Conservation (phyloP, 2,888 invertebrate species). For the Sesia apiformis region DNA sequence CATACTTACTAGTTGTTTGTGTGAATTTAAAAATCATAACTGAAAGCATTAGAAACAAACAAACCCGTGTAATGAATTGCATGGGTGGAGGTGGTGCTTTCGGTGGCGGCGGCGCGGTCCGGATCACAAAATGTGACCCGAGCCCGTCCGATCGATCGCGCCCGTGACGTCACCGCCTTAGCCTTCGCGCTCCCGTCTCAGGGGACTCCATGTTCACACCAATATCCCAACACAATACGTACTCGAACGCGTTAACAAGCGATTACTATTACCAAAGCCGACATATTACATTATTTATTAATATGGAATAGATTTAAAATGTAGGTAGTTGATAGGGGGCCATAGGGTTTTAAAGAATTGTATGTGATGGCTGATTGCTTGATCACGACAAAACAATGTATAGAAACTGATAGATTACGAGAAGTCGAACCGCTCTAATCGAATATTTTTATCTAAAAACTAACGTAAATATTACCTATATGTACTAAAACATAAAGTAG, state of each 20-base stretch:
- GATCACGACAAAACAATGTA: too few relatives aligned
- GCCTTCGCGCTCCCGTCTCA: constrained; percentile 39
- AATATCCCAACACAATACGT: neutral
- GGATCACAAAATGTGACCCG: constrained; percentile 13
- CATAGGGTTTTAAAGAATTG: neutral
- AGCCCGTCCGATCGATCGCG: constrained; percentile 40
- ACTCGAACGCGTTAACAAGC: neutral
- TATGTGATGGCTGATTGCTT: neutral
- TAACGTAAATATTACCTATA: too few relatives aligned
- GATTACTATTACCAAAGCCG: neutral
- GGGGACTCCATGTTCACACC: constrained; percentile 14
- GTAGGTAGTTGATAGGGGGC: neutral
- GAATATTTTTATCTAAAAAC: too few relatives aligned
- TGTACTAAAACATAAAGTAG: too few relatives aligned
- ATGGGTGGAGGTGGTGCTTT: too few relatives aligned
- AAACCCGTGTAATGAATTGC: too few relatives aligned
- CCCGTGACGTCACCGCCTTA: constrained; percentile 64
- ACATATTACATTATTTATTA: neutral
- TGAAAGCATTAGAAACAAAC: too few relatives aligned
- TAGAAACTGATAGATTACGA: too few relatives aligned
- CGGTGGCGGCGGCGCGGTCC: constrained; percentile 5
- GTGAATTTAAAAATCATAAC: too few relatives aligned
- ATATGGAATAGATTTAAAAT: neutral
- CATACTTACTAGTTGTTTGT: too few relatives aligned
- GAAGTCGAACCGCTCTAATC: too few relatives aligned